These are phyloP conservation scores for Corydoras maculifer DNA, from an alignment of 2,113 vertebrate species.

Conservation along the genomic window DNA sequence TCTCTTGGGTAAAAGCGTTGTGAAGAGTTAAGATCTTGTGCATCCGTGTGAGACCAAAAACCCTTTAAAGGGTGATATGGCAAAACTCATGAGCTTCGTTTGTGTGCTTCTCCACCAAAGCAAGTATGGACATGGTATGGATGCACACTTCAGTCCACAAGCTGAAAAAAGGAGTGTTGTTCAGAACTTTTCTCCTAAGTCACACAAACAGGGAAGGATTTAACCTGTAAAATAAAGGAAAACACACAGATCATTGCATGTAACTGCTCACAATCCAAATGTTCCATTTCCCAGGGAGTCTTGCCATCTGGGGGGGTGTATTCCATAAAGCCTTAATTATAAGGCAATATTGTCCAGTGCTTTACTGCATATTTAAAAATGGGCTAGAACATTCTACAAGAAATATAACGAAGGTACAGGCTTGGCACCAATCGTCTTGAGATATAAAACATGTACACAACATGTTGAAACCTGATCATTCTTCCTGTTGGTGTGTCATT, in stretches of 20 bases:
- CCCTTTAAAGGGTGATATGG: conserved; percentile 23
- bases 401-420: background rate
- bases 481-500: too few species aligned
- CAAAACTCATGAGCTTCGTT: background rate
- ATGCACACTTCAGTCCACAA: conserved; percentile 11
- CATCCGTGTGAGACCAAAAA: conserved; percentile 14
- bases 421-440: background rate
- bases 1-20: conserved; percentile 3
- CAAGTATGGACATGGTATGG: background rate
- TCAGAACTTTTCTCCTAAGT: background rate
- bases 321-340: background rate
- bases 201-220: background rate
- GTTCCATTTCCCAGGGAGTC: too few species aligned
- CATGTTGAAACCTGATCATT: too few species aligned
- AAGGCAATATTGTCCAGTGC: background rate
- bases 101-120: background rate
- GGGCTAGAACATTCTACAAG: conserved; percentile 7
- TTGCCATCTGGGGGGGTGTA: background rate
- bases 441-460: background rate
- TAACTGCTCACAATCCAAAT: too few species aligned
- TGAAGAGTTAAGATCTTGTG: conserved; percentile 1
- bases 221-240: too few species aligned
- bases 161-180: background rate
- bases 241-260: too few species aligned
- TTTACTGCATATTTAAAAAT: background rate